Conservation (phyloP, 2,888 invertebrate genomes). For the Euzetes globulus region DNA sequence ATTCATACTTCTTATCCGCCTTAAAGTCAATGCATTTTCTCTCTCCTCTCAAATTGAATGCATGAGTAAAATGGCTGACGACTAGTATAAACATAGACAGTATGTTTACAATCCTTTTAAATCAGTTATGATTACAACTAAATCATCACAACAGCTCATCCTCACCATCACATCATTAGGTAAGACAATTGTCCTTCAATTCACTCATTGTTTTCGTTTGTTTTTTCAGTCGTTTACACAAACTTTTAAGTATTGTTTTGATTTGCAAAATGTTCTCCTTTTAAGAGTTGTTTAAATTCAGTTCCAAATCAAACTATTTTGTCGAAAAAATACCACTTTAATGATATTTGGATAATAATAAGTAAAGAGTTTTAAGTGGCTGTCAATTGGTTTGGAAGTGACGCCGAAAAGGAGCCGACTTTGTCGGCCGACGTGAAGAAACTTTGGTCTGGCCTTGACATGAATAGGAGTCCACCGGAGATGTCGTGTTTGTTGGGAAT, state of each 20-base stretch:
- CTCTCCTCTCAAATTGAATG: background rate
- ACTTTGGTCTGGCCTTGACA: background rate
- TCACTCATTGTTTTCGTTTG: background rate
- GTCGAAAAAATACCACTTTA: too few relatives aligned
- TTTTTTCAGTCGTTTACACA: background rate
- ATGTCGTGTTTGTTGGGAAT: background rate
- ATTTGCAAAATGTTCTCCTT: too few relatives aligned
- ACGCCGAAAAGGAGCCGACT: too few relatives aligned
- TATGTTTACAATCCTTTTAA: background rate
- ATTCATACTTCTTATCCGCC: background rate
- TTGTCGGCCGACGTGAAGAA: background rate
- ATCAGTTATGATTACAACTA: background rate
- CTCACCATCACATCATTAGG: background rate
- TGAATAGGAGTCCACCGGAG: background rate
- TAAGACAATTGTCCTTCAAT: background rate
- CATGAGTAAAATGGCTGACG: conserved; percentile 6
- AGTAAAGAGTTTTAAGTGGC: too few relatives aligned
- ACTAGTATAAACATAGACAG: background rate
- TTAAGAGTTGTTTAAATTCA: too few relatives aligned
- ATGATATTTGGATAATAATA: too few relatives aligned
- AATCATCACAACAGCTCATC: background rate
- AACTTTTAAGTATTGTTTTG: too few relatives aligned
- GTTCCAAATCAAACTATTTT: too few relatives aligned
- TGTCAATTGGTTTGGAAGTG: too few relatives aligned
- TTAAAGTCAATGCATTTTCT: conserved; percentile 14